Conservation (phyloP, 92 coral and sea anemone genomes). For the Hydrozoanthus gracilis region DNA sequence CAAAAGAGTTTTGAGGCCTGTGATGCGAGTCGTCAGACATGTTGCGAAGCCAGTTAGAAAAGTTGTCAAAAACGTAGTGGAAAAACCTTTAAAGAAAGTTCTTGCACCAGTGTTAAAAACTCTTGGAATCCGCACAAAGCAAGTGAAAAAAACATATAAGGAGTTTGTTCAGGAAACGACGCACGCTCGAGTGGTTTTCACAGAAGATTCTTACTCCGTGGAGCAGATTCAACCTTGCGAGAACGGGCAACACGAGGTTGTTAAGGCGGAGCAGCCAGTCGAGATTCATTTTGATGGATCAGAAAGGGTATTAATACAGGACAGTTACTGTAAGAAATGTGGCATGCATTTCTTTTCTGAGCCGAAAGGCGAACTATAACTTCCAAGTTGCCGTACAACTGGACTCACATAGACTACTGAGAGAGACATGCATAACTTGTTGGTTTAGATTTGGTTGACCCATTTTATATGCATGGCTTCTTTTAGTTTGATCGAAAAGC, state of each 20-base stretch:
- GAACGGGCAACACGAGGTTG: conserved; percentile 72
- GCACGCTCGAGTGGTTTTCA: conserved; percentile 68
- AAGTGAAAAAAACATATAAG: conserved; percentile 62
- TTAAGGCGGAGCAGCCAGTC: conserved; percentile 67
- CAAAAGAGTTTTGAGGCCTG: conserved; percentile 23
- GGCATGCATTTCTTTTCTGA: conserved; percentile 68
- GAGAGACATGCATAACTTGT: no score
- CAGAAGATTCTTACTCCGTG: conserved; percentile 66
- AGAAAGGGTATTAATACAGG: conserved; percentile 56
- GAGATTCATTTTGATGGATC: conserved; percentile 69
- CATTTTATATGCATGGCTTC: no score
- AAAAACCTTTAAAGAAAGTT: conserved; percentile 64
- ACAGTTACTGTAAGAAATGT: conserved; percentile 76
- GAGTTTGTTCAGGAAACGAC: conserved; percentile 64
- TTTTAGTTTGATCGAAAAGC: no score
- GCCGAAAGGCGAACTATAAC: conserved; percentile 60
- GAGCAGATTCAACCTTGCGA: conserved; percentile 71
- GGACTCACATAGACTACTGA: no score
- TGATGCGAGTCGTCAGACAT: conserved; percentile 3
- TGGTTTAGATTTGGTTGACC: not conserved
- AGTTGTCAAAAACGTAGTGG: conserved; percentile 59
- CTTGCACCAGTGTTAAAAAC: conserved; percentile 45
- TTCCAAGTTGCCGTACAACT: no score
- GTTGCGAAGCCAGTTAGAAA: conserved; percentile 61
- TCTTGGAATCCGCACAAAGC: conserved; percentile 58